Percentiles rank a stretch among this genome's conserved stretches.
These are phyloP conservation scores for Gadus chalcogrammus DNA, from an alignment of 2,113 vertebrate genomes.

Conservation along the genomic window DNA sequence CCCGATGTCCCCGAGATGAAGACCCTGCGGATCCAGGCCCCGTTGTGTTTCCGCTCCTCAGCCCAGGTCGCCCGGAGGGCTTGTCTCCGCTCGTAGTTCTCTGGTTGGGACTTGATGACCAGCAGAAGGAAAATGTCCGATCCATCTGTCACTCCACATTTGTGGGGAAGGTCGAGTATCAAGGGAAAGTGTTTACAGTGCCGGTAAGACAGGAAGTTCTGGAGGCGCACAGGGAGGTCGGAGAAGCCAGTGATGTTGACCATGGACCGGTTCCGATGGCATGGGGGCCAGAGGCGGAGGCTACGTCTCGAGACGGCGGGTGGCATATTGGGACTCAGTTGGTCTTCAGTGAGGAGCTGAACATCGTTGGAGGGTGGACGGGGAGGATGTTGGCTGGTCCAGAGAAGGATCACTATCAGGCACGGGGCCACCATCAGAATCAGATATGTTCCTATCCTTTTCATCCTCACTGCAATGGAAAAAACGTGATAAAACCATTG, in stretches of 20 bases:
- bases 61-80: constrained; percentile 85
- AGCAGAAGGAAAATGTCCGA: constrained; percentile 79
- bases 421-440: background rate
- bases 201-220: constrained; percentile 74
- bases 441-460: background rate
- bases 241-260: constrained; percentile 55
- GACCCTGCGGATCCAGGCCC: constrained; percentile 63
- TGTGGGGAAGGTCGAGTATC: constrained; percentile 66
- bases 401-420: background rate
- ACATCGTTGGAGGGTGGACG: background rate
- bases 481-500: too few species aligned
- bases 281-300: constrained; percentile 24
- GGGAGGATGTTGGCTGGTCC: background rate
- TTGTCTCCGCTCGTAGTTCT: constrained; percentile 78
- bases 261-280: constrained; percentile 54
- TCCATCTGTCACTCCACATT: constrained; percentile 54
- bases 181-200: constrained; percentile 77
- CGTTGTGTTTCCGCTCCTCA: constrained; percentile 57
- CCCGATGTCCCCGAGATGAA: constrained; percentile 71
- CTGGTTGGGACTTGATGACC: constrained; percentile 79
- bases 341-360: background rate
- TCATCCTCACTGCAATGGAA: background rate
- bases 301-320: background rate
- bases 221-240: constrained; percentile 57
- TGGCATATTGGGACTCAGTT: background rate